Percentiles rank a stretch among this genome's conserved stretches.
Conservation (phyloP, 1,140 invertebrate genomes). For the Drosophila varians region DNA sequence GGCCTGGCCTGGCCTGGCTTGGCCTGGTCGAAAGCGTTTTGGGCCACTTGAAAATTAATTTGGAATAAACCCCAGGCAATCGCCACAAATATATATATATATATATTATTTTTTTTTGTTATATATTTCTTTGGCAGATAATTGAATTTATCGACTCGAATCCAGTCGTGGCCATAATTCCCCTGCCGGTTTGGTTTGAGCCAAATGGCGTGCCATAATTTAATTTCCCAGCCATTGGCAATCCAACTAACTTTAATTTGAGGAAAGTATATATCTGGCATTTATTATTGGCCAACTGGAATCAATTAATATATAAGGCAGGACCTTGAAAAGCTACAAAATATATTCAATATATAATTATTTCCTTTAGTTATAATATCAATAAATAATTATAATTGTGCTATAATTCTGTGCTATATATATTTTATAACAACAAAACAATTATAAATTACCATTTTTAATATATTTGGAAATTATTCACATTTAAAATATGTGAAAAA, state of each 20-base stretch:
- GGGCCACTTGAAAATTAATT: slow-evolving; percentile 73
- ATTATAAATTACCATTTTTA: no score
- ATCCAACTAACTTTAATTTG: slow-evolving; percentile 15
- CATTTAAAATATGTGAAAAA: no score
- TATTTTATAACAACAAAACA: no score
- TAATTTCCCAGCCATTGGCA: slow-evolving; percentile 47
- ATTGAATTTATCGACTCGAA: slow-evolving; percentile 62
- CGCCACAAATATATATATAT: slow-evolving; percentile 25
- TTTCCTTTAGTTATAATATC: no score
- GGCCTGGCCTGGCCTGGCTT: background rate
- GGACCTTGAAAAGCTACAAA: no score
- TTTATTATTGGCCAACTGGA: slow-evolving; percentile 10
- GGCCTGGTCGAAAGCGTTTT: background rate
- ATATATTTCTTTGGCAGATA: slow-evolving; percentile 38
- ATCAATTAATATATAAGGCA: no score
- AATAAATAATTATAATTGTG: background rate
- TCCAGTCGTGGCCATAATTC: background rate
- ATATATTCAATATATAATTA: no score
- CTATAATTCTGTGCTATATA: no score
- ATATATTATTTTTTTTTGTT: background rate
- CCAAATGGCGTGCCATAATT: slow-evolving; percentile 69
- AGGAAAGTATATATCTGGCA: slow-evolving; percentile 1
- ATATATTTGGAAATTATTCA: no score
- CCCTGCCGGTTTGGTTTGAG: slow-evolving; percentile 13
- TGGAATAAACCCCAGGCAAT: slow-evolving; percentile 67